These are phyloP conservation scores for Urophycis tenuis DNA, from an alignment of 2,797 vertebrate species.

Conservation along the genomic window DNA sequence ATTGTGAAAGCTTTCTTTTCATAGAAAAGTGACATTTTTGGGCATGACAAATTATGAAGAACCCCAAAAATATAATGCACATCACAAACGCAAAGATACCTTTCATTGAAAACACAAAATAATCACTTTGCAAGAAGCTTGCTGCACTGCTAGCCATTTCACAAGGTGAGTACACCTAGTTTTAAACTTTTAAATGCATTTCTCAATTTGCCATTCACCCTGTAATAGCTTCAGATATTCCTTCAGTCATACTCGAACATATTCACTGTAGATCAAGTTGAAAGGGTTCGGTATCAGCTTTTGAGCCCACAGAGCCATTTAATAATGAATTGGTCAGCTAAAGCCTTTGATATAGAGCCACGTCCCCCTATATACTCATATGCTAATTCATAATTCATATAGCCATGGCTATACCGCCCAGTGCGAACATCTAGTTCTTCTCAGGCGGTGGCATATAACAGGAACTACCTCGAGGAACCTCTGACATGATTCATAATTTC, in stretches of 20 bases:
- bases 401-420: neutral
- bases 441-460: no score
- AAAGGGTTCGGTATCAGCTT: neutral
- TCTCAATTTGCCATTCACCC: neutral
- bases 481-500: no score
- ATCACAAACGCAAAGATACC: no score
- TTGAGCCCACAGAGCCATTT: no score
- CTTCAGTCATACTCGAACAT: neutral
- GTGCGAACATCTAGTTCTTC: neutral
- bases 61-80: no score
- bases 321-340: neutral
- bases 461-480: no score
- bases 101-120: no score
- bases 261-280: neutral
- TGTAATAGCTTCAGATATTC: neutral
- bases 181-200: neutral
- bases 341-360: neutral
- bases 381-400: neutral
- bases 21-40: no score
- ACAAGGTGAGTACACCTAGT: neutral
- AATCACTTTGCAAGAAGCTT: neutral
- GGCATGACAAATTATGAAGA: neutral
- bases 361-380: neutral
- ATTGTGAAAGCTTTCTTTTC: neutral
- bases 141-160: no score